phyloP scores from a whole-genome alignment of 2,113 vertebrate genomes.

The Glaucomys volans region DNA sequence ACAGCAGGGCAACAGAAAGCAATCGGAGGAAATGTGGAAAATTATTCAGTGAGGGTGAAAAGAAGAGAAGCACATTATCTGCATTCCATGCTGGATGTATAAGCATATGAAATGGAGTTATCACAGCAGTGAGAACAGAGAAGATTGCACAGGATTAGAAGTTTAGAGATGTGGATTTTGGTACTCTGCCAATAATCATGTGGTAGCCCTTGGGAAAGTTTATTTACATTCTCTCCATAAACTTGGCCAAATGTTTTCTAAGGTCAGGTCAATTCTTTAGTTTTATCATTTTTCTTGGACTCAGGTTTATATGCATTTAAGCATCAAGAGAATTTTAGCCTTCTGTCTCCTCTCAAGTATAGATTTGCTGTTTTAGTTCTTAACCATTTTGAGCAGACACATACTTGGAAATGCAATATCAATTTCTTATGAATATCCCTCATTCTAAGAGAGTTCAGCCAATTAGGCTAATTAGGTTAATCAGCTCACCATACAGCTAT shows the following conservation, averaged over 20 bases:
- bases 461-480: background rate
- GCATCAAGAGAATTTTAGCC: constrained; percentile 11
- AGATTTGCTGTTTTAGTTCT: constrained; percentile 38
- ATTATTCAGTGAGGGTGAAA: constrained; percentile 61
- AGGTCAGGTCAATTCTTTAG: constrained; percentile 41
- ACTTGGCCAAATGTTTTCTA: background rate
- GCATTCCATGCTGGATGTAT: background rate
- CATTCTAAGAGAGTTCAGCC: background rate
- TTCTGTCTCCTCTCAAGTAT: background rate
- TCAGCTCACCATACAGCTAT: background rate
- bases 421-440: background rate
- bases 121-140: constrained; percentile 30
- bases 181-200: background rate
- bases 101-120: background rate
- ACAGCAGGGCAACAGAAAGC: constrained; percentile 57
- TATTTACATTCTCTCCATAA: background rate
- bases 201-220: background rate
- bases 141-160: background rate
- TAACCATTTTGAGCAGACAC: constrained; percentile 3
- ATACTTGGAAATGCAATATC: background rate
- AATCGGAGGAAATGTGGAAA: constrained; percentile 54
- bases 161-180: background rate
- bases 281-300: constrained; percentile 33
- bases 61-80: constrained; percentile 43
- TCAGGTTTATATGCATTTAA: constrained; percentile 35